These are phyloP conservation scores for Podabrus alpinus DNA, from an alignment of 2,888 invertebrate species.

Conservation along the genomic window DNA sequence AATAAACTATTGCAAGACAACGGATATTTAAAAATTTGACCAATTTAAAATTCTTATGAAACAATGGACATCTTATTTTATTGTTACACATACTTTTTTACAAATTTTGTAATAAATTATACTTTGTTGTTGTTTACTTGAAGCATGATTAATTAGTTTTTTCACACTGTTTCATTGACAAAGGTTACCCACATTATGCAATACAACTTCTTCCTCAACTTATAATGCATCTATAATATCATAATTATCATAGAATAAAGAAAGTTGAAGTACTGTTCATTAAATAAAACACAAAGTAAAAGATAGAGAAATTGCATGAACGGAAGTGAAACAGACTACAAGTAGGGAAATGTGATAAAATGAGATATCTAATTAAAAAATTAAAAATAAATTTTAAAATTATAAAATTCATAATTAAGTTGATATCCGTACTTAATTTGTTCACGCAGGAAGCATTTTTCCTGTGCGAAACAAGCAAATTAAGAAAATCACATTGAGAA, in stretches of 20 bases:
- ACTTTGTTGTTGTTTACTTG: neutral
- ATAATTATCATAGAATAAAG: neutral
- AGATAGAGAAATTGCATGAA: neutral
- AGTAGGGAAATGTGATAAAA: neutral
- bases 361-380: neutral
- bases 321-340: neutral
- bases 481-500: neutral
- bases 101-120: neutral
- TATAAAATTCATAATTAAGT: neutral
- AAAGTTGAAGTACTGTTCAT: neutral
- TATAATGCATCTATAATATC: neutral
- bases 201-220: neutral
- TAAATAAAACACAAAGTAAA: neutral
- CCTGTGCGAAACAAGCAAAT: neutral
- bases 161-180: neutral
- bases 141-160: neutral
- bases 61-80: neutral
- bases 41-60: neutral
- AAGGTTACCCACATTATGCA: neutral
- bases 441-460: neutral
- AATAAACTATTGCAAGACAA: no score
- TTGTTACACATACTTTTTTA: neutral
- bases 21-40: neutral
- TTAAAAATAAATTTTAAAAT: no score
- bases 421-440: neutral